A percentile compares a stretch with the other conserved stretches of the same genome.
Evolutionary conservation across 92 coral and sea anemone species (phyloP).

Genomic region (Isaurus tuberculatus): DNA sequence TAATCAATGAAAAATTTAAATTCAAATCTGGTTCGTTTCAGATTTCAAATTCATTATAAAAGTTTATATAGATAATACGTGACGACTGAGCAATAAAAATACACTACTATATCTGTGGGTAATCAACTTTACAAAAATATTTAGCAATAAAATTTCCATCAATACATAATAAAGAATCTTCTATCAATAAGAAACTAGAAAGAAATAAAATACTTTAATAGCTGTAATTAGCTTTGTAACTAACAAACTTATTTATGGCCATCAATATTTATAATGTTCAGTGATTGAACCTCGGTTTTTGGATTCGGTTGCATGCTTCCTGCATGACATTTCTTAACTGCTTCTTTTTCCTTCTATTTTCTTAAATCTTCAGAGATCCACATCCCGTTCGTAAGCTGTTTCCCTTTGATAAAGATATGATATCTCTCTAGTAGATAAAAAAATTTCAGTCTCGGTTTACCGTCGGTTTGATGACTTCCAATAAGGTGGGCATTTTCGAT

Average conservation of each 20-base stretch:
- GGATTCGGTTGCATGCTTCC: not conserved
- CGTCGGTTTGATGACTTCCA: not conserved
- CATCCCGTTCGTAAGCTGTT: conserved; percentile 10
- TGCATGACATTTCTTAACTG: not conserved
- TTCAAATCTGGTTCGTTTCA: not conserved
- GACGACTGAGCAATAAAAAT: no score
- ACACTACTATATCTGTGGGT: not conserved
- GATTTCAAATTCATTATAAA: not conserved
- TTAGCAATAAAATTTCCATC: no score
- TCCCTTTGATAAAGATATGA: conserved; percentile 17
- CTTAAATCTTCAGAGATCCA: conserved; percentile 28
- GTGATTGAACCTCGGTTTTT: not conserved
- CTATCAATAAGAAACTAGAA: not conserved
- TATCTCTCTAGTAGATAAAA: not conserved
- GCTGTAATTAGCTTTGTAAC: not conserved
- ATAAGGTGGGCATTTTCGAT: conserved; percentile 34
- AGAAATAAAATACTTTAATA: not conserved
- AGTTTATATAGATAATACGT: no score
- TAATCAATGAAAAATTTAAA: no score
- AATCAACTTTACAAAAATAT: not conserved
- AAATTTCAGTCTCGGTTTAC: not conserved
- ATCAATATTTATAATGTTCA: not conserved
- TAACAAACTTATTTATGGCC: not conserved
- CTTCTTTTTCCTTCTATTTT: conserved; percentile 36
- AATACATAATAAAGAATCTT: not conserved